phyloP scores from a whole-genome alignment of 2,888 invertebrate species.

The Xanthia togata region DNA sequence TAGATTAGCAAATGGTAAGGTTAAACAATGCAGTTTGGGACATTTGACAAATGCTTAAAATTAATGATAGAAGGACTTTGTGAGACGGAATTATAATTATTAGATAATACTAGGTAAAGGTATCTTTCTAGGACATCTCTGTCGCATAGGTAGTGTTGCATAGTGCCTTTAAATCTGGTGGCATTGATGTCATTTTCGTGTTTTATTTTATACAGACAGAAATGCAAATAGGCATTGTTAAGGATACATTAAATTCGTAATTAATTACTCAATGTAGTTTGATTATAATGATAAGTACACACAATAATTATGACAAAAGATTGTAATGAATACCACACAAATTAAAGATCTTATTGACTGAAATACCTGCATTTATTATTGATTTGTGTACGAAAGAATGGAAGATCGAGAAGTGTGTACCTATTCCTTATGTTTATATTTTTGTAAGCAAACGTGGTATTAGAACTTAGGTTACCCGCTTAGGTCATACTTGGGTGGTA shows the following conservation, averaged over 20 bases:
- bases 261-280: no score
- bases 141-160: background rate
- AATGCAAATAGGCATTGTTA: background rate
- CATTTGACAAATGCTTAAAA: slow-evolving; percentile 10
- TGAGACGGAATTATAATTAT: background rate
- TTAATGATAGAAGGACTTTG: slow-evolving; percentile 1
- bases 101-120: background rate
- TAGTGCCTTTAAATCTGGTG: background rate
- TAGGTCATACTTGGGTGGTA: background rate
- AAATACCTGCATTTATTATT: background rate
- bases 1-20: slow-evolving; percentile 46
- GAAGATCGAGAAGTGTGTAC: background rate
- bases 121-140: slow-evolving; percentile 6
- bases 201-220: background rate
- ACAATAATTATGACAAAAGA: background rate
- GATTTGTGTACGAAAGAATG: background rate
- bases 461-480: background rate
- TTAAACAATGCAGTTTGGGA: slow-evolving; percentile 35
- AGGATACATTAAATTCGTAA: no score
- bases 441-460: background rate
- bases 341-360: background rate
- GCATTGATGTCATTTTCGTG: slow-evolving; percentile 3
- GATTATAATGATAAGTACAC: no score
- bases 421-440: background rate
- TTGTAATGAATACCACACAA: background rate